Evolutionary conservation across 2,113 vertebrate species (phyloP).

Genomic region (Elaphurus davidianus): DNA sequence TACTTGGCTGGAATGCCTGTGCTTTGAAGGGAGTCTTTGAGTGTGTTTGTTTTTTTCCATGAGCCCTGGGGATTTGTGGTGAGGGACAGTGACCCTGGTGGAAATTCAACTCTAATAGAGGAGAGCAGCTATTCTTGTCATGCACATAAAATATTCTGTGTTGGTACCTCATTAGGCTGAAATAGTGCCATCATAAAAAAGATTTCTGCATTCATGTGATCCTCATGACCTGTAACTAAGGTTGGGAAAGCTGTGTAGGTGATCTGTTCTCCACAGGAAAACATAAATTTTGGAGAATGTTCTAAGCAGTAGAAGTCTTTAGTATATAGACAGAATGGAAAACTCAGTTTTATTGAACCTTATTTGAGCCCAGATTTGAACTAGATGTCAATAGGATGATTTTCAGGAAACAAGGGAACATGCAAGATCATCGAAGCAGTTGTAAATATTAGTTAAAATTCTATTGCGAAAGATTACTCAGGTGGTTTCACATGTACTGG

Average conservation of each 20-base stretch:
- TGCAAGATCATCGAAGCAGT: neutral
- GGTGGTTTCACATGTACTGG: neutral
- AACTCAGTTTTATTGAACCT: constrained; percentile 37
- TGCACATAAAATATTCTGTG: neutral
- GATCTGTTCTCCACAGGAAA: neutral
- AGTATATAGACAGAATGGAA: neutral
- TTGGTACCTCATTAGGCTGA: neutral
- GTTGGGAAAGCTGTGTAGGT: neutral
- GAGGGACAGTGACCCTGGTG: neutral
- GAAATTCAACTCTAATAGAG: constrained; percentile 5
- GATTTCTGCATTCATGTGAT: neutral
- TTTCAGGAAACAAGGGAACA: constrained; percentile 25
- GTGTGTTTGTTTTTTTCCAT: constrained; percentile 31
- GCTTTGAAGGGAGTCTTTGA: constrained; percentile 44
- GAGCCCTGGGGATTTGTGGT: constrained; percentile 38
- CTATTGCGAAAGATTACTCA: neutral
- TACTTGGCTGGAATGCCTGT: constrained; percentile 8
- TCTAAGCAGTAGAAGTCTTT: neutral
- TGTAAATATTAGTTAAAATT: constrained; percentile 56
- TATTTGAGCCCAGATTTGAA: constrained; percentile 49
- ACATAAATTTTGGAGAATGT: neutral
- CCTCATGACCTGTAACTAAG: neutral
- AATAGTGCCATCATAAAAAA: neutral
- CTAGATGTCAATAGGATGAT: neutral
- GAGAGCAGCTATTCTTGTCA: neutral